Evolutionary conservation across 2,797 vertebrate species (phyloP), one percentile per base, ranked within the genome.

Genomic region (Halcyon badia): DNA sequence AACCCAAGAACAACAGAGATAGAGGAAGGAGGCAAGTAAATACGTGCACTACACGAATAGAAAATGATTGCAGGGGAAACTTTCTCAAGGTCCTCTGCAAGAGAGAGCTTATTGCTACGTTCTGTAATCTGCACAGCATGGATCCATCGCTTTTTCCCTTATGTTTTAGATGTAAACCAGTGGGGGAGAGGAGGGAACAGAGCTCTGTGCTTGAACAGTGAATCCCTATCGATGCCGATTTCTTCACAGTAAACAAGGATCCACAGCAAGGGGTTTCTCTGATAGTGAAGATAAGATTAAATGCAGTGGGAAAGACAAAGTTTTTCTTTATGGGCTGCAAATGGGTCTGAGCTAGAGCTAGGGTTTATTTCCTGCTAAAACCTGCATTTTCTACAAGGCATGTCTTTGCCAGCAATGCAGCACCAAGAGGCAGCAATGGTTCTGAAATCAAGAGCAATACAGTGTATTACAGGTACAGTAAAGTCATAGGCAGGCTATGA

Each of bases 41-140:
- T 44, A 33, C 39, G 78, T 37, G 20, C 8, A 31, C 46, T 37
- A 79, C 54, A 56, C 14, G 28, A 3, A 0, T 9, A 51, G 51
- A 86, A 90, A 88, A 81, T 30, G 0, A 78, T 35, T 82, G 62
- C 79, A 86, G 25, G 51, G 51, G 25, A 91, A 92, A 81, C 21
- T 75, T 95, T 56, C 73, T 82, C 0, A 5, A 81, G 58, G 19
- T 65, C 44, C 21, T 57, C 37, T 58, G 31, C 30, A 42, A 72
- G 51, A 81, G 5, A 39, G 39, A 51, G 22, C 33, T 83, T 79
- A 57, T 35, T 41, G 15, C 35, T 35, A 3, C 5, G 2, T 85
- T 75, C 77, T 79, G 48, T 64, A 56, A 95, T 86, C 52, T 78
- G 64, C 57, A 90, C 56, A 88, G 66, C 64, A 57, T 6, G 16